A percentile compares a stretch with the other conserved stretches of the same genome.
phyloP scores from a whole-genome alignment of 2,888 invertebrate species.

The Spodoptera exigua region DNA sequence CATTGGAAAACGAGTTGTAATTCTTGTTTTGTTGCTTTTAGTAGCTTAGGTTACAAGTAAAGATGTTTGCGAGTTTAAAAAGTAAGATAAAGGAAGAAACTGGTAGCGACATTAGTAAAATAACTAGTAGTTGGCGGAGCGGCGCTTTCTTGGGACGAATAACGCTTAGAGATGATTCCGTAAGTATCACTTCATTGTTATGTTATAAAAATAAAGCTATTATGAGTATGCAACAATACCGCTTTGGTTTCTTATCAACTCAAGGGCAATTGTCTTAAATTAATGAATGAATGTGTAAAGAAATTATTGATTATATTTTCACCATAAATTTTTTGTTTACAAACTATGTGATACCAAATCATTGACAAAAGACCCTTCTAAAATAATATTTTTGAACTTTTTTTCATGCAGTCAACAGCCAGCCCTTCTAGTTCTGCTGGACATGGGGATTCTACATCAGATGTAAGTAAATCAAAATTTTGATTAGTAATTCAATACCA shows the following conservation, averaged over 20 bases:
- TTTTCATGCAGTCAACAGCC: slow-evolving; percentile 78
- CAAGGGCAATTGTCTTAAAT: no score
- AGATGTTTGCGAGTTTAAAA: slow-evolving; percentile 96
- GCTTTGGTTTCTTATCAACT: no score
- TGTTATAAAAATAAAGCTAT: background rate
- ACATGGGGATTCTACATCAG: slow-evolving; percentile 80
- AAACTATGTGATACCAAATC: no score
- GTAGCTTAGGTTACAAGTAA: slow-evolving; percentile 57
- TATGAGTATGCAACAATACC: background rate
- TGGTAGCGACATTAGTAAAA: slow-evolving; percentile 92
- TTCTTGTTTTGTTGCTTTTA: slow-evolving; percentile 50
- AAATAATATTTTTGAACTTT: background rate
- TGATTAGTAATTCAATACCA: background rate
- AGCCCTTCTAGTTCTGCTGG: slow-evolving; percentile 84
- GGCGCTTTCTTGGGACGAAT: slow-evolving; percentile 87
- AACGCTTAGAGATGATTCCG: slow-evolving; percentile 85
- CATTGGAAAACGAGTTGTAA: slow-evolving; percentile 61
- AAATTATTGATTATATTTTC: no score
- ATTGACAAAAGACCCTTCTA: no score
- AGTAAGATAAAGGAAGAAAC: slow-evolving; percentile 97
- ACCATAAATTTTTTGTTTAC: no score
- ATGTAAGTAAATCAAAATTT: slow-evolving; percentile 69
- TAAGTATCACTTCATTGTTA: slow-evolving; percentile 60
- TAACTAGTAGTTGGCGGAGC: slow-evolving; percentile 85
- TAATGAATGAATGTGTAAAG: no score